Evolutionary conservation across 2,888 invertebrate genomes (phyloP), one percentile per base, ranked within the genome.

Genomic region (Nemoura dubitans): DNA sequence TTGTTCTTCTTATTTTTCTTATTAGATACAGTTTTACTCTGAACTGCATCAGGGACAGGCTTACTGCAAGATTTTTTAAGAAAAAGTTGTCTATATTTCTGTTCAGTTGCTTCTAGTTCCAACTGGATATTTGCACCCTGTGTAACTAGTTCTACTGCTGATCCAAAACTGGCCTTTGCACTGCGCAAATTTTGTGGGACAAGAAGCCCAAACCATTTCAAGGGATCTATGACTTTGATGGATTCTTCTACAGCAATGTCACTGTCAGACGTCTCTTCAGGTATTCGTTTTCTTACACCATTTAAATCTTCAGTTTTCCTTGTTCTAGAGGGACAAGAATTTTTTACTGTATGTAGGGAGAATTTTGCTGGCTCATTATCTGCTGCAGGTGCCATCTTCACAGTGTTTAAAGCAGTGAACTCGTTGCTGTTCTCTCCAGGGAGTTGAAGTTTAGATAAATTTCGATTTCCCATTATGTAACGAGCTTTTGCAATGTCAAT

Each of bases 131-230:
- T 96, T 0, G 94, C 94, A 90, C 95, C 93, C 90, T 96, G 94
- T 16, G 95, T 93, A 59, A 94, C 92, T 90, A 94, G 93, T 87
- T 95, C 94, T 7, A 97, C 90, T 0, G 95, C 93, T 89, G 94
- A 94, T 89, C 95, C 94, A 90, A 97, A 98, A 89, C 94, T 93
- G 86, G 93, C 93, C 90, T 96, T 96, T 0, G 97, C 96, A 89
- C 93, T 93, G 89, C 95, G 94, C 89, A 98, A 92, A 90, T 95
- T 95, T 90, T 95, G 95, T 0, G 98, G 97, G 0, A 97, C 96
- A 59, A 98, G 91, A 76, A 97, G 94, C 16, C 97, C 97, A 92
- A 98, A 98, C 97, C 97, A 97, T 88, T 94, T 95, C 42, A 97
- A 90, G 0, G 98, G 97, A 91, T 98, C 94, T 30, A 90, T 89